These are phyloP conservation scores for Caerostris extrusa DNA, from an alignment of 1,140 invertebrate species.

Conservation along the genomic window DNA sequence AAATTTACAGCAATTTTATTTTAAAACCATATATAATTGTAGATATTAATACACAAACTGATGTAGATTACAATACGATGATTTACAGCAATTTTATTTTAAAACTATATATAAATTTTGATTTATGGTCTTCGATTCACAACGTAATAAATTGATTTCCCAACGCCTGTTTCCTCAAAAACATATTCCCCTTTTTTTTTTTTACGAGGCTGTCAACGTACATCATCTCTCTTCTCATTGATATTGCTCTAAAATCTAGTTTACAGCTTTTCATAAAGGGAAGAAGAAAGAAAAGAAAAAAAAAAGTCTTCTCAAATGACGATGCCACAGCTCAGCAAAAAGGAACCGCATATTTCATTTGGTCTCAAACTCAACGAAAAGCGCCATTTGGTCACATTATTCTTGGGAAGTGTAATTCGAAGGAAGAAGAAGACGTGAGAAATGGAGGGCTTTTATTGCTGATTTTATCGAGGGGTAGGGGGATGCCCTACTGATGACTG, in stretches of 20 bases:
- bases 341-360: not conserved
- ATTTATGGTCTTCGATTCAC: too few relatives aligned
- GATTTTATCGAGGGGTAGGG: conserved; percentile 4
- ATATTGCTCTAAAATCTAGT: not conserved
- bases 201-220: not conserved
- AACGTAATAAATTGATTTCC: too few relatives aligned
- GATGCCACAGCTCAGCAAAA: not conserved
- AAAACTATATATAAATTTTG: too few relatives aligned
- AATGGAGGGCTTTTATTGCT: not conserved
- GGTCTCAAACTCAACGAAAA: not conserved
- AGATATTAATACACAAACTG: too few relatives aligned
- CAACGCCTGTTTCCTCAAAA: not conserved
- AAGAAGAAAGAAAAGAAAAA: not conserved
- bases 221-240: not conserved
- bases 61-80: too few relatives aligned
- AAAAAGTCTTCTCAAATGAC: not conserved
- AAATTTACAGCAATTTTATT: too few relatives aligned
- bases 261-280: not conserved
- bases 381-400: conserved; percentile 17
- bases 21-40: too few relatives aligned
- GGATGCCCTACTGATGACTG: not conserved
- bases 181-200: not conserved
- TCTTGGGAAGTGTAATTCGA: not conserved
- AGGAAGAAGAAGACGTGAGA: not conserved
- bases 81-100: too few relatives aligned